Conservation (phyloP, 2,113 vertebrate genomes). For the Acanthochromis polyacanthus region DNA sequence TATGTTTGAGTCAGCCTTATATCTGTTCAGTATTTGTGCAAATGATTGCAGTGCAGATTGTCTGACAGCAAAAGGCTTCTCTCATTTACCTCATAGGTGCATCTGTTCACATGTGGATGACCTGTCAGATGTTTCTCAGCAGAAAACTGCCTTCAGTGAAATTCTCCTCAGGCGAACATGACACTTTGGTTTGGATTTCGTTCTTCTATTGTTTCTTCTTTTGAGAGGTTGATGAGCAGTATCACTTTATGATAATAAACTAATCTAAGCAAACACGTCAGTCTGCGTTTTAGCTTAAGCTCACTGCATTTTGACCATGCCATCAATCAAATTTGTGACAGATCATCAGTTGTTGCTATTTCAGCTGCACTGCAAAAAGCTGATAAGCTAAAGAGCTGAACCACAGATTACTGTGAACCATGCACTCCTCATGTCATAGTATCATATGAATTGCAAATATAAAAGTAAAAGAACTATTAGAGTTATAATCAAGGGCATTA, state of each 20-base stretch:
- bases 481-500: too few relatives aligned
- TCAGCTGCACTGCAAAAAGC: background rate
- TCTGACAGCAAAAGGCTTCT: conserved; percentile 24
- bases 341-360: background rate
- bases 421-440: too few relatives aligned
- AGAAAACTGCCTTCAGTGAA: conserved; percentile 51
- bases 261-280: conserved; percentile 16
- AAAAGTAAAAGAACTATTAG: too few relatives aligned
- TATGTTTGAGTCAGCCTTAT: background rate
- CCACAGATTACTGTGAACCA: background rate
- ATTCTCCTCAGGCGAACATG: conserved; percentile 34
- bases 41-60: conserved; percentile 6
- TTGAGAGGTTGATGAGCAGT: background rate
- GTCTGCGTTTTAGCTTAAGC: background rate
- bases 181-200: conserved; percentile 48
- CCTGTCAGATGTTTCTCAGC: conserved; percentile 42
- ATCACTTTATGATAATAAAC: conserved; percentile 3
- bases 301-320: background rate
- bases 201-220: conserved; percentile 32
- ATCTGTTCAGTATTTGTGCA: conserved; percentile 7
- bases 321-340: conserved; percentile 10
- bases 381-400: background rate
- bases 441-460: too few relatives aligned
- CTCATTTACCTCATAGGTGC: conserved; percentile 39
- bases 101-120: conserved; percentile 41